Evolutionary conservation across 2,113 vertebrate species (phyloP).

Genomic region (Salvelinus fontinalis): DNA sequence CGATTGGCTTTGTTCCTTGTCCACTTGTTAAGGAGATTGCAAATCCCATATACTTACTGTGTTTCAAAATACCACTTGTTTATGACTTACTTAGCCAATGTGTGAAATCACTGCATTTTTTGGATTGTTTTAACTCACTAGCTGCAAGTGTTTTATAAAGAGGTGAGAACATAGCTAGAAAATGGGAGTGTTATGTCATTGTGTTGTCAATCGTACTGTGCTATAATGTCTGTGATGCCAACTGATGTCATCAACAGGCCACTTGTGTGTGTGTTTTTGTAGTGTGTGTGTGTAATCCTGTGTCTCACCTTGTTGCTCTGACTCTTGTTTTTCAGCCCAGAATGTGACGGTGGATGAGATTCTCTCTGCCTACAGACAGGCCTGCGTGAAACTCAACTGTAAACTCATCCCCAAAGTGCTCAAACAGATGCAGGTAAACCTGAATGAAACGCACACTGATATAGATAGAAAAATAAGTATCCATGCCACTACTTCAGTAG

Average conservation of each 20-base stretch:
- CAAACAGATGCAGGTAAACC: slow-evolving; percentile 89
- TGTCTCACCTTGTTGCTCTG: slow-evolving; percentile 5
- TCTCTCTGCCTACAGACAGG: slow-evolving; percentile 83
- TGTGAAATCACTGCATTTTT: no score
- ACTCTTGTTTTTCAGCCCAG: slow-evolving; percentile 79
- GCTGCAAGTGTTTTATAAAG: neutral
- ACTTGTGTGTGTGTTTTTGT: no score
- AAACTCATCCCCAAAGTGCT: slow-evolving; percentile 90
- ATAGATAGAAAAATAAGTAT: no score
- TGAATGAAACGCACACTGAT: neutral
- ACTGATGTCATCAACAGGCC: no score
- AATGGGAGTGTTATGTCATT: neutral
- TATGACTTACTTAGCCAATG: no score
- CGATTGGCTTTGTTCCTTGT: no score
- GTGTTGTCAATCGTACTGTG: neutral
- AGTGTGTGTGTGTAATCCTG: neutral
- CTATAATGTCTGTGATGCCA: no score
- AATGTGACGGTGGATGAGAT: slow-evolving; percentile 93
- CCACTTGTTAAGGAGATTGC: no score
- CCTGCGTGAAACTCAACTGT: slow-evolving; percentile 94
- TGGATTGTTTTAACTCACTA: no score
- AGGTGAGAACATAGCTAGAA: neutral
- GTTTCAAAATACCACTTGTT: no score
- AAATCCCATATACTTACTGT: no score
- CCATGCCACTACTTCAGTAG: neutral